These are phyloP conservation scores for Machaerirhynchus nigripectus DNA, from an alignment of 2,113 vertebrate genomes.

Conservation along the genomic window DNA sequence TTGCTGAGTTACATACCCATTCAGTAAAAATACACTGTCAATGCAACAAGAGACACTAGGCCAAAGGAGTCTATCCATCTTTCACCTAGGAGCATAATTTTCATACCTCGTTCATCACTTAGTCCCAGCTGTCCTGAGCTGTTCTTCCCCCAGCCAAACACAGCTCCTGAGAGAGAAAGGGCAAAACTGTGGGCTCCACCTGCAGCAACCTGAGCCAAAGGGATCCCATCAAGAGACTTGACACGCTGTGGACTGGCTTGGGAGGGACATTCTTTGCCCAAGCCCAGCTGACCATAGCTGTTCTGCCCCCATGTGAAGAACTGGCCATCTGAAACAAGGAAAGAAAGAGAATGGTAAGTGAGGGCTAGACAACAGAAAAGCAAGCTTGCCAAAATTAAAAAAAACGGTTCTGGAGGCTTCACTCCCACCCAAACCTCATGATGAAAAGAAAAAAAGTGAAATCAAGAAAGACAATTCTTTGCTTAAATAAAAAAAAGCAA, in stretches of 20 bases:
- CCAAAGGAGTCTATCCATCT: not conserved
- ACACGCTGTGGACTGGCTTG: slow-evolving; percentile 83
- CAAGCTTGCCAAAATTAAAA: not conserved
- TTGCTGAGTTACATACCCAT: not conserved
- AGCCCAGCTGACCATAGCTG: slow-evolving; percentile 86
- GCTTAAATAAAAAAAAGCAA: not conserved
- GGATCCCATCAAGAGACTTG: slow-evolving; percentile 86
- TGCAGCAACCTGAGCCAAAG: slow-evolving; percentile 87
- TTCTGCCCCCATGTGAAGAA: slow-evolving; percentile 94
- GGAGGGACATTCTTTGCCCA: slow-evolving; percentile 81
- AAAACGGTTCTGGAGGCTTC: not conserved
- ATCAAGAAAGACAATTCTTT: not conserved
- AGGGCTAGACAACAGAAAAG: not conserved
- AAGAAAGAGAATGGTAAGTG: not conserved
- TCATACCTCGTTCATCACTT: slow-evolving; percentile 78
- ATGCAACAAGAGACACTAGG: not conserved
- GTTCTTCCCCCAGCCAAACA: slow-evolving; percentile 95
- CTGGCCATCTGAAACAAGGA: slow-evolving; percentile 80
- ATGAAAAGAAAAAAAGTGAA: not conserved
- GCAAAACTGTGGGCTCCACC: slow-evolving; percentile 93
- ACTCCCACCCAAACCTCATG: not conserved
- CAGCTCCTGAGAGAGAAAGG: slow-evolving; percentile 89
- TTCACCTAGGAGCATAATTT: not conserved
- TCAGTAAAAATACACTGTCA: not conserved
- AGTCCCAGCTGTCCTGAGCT: slow-evolving; percentile 90